A percentile compares a stretch with the other conserved stretches of the same genome.
Evolutionary conservation across 2,797 vertebrate genomes (phyloP).

Genomic region (Sternotherus odoratus): DNA sequence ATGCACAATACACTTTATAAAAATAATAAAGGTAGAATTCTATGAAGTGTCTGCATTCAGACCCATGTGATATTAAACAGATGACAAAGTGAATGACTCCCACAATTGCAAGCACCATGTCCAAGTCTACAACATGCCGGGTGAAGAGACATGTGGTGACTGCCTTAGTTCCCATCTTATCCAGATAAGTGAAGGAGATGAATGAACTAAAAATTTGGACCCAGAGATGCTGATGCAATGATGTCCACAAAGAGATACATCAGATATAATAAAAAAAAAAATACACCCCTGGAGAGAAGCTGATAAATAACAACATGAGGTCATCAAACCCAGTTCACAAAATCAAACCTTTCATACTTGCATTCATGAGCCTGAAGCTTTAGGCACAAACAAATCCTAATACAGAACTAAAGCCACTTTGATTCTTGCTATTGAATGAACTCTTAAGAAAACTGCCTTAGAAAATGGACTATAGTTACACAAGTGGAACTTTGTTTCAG

Average conservation of each 20-base stretch:
- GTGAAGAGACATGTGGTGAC: background rate
- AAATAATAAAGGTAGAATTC: conserved; percentile 13
- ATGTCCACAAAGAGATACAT: background rate
- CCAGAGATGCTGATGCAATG: background rate
- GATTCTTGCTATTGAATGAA: conserved; percentile 38
- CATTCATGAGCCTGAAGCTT: conserved; percentile 29
- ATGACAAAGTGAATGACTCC: background rate
- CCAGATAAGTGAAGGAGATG: background rate
- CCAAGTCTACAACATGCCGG: background rate
- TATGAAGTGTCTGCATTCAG: conserved; percentile 26
- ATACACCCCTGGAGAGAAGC: background rate
- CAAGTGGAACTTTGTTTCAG: background rate
- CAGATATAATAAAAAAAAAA: conserved; percentile 24
- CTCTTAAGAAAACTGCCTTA: conserved; percentile 36
- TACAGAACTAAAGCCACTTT: background rate
- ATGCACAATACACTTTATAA: background rate
- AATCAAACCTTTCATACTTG: conserved; percentile 39
- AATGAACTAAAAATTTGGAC: background rate
- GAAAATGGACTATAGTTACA: conserved; percentile 35
- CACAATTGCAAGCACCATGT: background rate
- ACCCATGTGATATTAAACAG: background rate
- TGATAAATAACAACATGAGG: background rate
- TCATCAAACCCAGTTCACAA: conserved; percentile 38
- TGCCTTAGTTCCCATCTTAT: background rate
- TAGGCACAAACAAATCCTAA: background rate